Conservation (phyloP, 2,888 invertebrate species). For the Autographa gamma region DNA sequence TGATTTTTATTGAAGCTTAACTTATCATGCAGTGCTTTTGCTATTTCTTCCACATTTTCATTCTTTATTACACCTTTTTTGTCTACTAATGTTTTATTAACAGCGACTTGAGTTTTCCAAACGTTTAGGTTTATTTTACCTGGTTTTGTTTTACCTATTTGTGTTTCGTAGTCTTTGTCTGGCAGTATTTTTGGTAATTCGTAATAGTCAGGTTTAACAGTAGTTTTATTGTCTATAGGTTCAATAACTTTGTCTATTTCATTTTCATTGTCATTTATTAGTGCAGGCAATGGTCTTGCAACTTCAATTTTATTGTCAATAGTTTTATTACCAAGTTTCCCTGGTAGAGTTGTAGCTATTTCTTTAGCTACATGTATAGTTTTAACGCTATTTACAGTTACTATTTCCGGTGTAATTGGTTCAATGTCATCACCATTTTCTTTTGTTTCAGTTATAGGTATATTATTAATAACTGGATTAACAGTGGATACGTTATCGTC, state of each 20-base stretch:
- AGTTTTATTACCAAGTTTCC: background rate
- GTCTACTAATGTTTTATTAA: constrained; percentile 31
- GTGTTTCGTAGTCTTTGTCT: constrained; percentile 33
- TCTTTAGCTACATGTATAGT: constrained; percentile 7
- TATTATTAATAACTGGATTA: constrained; percentile 1
- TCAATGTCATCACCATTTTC: background rate
- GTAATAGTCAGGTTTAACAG: background rate
- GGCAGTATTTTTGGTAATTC: constrained; percentile 39
- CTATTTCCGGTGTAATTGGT: background rate
- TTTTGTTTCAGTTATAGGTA: constrained; percentile 1
- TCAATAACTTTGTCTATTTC: background rate
- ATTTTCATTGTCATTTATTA: background rate
- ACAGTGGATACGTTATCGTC: constrained; percentile 3
- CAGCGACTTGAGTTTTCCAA: constrained; percentile 40
- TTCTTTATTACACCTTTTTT: constrained; percentile 26
- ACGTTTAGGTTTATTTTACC: constrained; percentile 39
- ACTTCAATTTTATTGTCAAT: constrained; percentile 14
- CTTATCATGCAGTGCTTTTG: constrained; percentile 26
- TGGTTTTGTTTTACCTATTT: constrained; percentile 41
- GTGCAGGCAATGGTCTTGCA: constrained; percentile 7
- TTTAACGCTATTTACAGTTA: background rate
- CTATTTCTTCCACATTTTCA: constrained; percentile 35
- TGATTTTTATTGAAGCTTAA: constrained; percentile 20
- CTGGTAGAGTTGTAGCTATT: background rate
- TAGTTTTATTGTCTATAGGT: background rate